A percentile compares a stretch with the other conserved stretches of the same genome.
Evolutionary conservation across 2,888 invertebrate species (phyloP).

Genomic region (Andrena chrysosceles): DNA sequence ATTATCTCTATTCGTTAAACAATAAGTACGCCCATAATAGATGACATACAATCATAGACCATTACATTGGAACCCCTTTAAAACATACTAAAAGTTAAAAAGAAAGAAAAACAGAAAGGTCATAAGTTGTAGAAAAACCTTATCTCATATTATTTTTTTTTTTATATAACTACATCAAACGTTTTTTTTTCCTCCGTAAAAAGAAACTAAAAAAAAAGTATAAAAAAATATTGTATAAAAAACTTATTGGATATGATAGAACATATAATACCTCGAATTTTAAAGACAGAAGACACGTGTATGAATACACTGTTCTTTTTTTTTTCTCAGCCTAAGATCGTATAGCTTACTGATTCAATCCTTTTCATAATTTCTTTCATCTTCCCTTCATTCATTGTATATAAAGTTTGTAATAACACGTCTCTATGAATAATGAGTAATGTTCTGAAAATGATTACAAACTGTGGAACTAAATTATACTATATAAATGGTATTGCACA

Average conservation of each 20-base stretch:
- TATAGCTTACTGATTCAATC: conserved; percentile 49
- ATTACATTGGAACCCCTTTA: conserved; percentile 38
- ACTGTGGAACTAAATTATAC: conserved; percentile 66
- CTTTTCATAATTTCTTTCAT: conserved; percentile 50
- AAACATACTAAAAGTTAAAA: conserved; percentile 43
- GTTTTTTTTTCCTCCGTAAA: conserved; percentile 37
- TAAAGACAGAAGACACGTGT: conserved; percentile 48
- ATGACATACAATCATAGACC: conserved; percentile 63
- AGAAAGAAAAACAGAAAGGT: conserved; percentile 41
- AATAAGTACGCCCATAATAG: conserved; percentile 55
- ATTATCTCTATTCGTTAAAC: conserved; percentile 62
- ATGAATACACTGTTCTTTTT: conserved; percentile 25
- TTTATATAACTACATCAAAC: conserved; percentile 35
- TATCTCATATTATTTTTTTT: conserved; percentile 31
- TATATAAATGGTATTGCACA: conserved; percentile 71
- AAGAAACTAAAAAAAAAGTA: conserved; percentile 45
- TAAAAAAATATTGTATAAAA: conserved; percentile 69
- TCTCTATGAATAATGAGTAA: conserved; percentile 66
- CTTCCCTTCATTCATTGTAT: conserved; percentile 55
- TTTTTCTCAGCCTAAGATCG: conserved; percentile 46
- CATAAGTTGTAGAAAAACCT: conserved; percentile 35
- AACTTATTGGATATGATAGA: conserved; percentile 67
- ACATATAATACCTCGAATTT: conserved; percentile 51
- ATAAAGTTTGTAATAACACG: conserved; percentile 59
- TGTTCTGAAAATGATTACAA: conserved; percentile 67